Evolutionary conservation across 2,888 invertebrate genomes (phyloP).

Genomic region (Pyralis farinalis): DNA sequence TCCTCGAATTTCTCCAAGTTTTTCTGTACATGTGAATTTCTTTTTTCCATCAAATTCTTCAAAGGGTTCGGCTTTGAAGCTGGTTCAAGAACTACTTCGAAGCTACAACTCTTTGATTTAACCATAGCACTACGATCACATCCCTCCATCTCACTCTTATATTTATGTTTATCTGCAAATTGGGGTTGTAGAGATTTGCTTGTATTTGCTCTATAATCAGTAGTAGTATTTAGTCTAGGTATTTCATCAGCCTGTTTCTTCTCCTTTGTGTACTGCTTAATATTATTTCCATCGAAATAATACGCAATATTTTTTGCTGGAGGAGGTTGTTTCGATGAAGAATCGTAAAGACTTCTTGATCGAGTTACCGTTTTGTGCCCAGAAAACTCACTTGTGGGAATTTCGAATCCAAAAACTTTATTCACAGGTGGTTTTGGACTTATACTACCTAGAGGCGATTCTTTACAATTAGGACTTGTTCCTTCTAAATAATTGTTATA

Average conservation of each 20-base stretch:
- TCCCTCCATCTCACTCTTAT: conserved; percentile 68
- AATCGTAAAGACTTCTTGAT: conserved; percentile 70
- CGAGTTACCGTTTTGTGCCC: conserved; percentile 71
- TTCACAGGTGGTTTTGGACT: conserved; percentile 43
- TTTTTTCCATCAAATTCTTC: conserved; percentile 69
- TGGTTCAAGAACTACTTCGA: conserved; percentile 74
- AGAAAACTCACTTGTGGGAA: conserved; percentile 45
- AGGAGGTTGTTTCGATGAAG: conserved; percentile 54
- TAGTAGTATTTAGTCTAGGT: conserved; percentile 76
- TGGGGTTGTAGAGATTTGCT: conserved; percentile 69
- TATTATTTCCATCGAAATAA: conserved; percentile 71
- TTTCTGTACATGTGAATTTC: conserved; percentile 74
- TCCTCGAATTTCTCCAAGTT: conserved; percentile 83
- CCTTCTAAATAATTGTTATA: conserved; percentile 67
- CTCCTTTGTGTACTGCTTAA: conserved; percentile 59
- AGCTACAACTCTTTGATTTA: conserved; percentile 76
- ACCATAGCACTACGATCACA: conserved; percentile 66
- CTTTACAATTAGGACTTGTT: conserved; percentile 45
- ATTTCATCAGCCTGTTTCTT: conserved; percentile 77
- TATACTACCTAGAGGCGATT: conserved; percentile 29
- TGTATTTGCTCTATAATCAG: conserved; percentile 75
- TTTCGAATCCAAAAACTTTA: conserved; percentile 64
- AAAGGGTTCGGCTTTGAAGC: conserved; percentile 71
- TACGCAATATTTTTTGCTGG: conserved; percentile 74
- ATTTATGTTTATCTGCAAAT: conserved; percentile 63